These are phyloP conservation scores for Chaetophractus vellerosus DNA, from an alignment of 2,797 vertebrate species.

Conservation along the genomic window DNA sequence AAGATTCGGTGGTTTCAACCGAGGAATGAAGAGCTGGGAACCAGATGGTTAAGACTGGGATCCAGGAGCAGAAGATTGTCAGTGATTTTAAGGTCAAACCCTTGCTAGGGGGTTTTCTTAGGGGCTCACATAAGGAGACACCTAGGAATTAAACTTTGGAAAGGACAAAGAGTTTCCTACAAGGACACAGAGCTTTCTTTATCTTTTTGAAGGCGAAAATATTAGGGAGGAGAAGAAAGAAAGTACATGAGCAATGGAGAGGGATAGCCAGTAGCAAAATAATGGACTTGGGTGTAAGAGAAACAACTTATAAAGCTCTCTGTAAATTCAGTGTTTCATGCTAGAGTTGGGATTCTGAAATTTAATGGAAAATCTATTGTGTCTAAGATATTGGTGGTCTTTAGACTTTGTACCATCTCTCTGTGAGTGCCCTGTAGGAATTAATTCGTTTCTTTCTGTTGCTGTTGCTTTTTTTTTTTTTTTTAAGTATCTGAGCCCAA, in stretches of 20 bases:
- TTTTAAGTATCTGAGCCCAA: constrained; percentile 6
- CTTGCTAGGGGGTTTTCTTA: background rate
- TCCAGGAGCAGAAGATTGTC: background rate
- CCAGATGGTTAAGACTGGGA: background rate
- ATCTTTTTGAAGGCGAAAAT: background rate
- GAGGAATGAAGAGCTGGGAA: background rate
- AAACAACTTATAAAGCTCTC: background rate
- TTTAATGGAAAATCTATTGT: background rate
- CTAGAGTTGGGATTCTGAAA: background rate
- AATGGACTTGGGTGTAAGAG: background rate
- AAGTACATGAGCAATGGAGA: background rate
- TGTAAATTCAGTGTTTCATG: background rate
- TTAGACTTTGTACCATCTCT: background rate
- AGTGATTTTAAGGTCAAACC: background rate
- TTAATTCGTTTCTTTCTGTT: background rate
- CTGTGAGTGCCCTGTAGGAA: background rate
- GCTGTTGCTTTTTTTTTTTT: no score
- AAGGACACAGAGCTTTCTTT: background rate
- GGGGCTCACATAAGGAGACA: background rate
- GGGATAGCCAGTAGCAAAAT: background rate
- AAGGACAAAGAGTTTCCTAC: background rate
- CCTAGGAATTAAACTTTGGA: background rate
- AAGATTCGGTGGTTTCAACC: no score
- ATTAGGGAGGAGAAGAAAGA: background rate
- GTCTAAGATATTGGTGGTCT: background rate